phyloP scores from a whole-genome alignment of 2,113 vertebrate species.

The Miniopterus natalensis region DNA sequence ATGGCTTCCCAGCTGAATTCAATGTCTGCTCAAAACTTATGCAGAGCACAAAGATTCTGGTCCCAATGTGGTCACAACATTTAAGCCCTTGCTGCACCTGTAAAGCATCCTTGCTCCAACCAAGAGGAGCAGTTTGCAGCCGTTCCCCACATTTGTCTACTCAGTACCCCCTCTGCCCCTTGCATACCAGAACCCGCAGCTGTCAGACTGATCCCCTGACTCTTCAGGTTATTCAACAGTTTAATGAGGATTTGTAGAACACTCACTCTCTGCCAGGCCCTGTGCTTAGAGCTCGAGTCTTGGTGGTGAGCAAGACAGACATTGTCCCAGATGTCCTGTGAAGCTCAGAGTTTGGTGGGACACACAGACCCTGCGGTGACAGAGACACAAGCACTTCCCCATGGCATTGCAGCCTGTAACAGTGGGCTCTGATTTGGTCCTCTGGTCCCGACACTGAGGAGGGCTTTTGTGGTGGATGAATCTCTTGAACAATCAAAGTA shows the following conservation, averaged over 20 bases:
- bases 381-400: neutral
- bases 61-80: neutral
- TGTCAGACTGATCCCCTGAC: neutral
- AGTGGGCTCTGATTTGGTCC: neutral
- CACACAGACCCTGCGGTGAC: neutral
- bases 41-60: neutral
- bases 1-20: neutral
- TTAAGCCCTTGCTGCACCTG: neutral
- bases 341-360: neutral
- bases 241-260: neutral
- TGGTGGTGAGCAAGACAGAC: neutral
- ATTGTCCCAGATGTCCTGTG: neutral
- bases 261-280: neutral
- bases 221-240: neutral
- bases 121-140: neutral
- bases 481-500: neutral
- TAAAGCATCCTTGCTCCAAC: neutral
- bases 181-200: neutral
- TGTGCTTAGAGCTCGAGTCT: neutral
- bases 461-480: neutral
- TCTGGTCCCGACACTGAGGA: neutral
- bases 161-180: neutral
- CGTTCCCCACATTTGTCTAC: neutral
- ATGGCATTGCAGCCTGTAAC: neutral
- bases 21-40: neutral